Percentiles rank a stretch among this genome's conserved stretches.
These are phyloP conservation scores for Nanorana parkeri DNA, from an alignment of 2,113 vertebrate genomes.

Conservation along the genomic window DNA sequence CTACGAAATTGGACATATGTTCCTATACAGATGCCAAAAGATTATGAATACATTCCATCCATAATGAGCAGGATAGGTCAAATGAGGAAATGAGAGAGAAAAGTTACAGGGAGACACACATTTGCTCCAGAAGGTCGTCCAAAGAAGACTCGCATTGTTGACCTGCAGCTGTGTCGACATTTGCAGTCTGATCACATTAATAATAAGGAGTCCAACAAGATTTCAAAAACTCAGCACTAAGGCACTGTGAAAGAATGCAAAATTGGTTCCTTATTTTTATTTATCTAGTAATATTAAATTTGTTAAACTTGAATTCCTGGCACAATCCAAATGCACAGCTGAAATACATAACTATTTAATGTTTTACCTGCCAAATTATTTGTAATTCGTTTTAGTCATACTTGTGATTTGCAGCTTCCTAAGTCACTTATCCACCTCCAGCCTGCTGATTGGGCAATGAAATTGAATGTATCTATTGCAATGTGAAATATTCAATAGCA, in stretches of 20 bases:
- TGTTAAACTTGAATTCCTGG: no score
- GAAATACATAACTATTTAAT: no score
- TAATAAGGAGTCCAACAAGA: background rate
- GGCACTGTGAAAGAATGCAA: background rate
- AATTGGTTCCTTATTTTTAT: no score
- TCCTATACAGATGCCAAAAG: slow-evolving; percentile 26
- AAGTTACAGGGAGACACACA: background rate
- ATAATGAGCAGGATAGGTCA: slow-evolving; percentile 33
- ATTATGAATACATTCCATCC: slow-evolving; percentile 45
- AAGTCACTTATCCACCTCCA: no score
- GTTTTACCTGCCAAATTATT: no score
- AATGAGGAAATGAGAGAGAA: slow-evolving; percentile 39
- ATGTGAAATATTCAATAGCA: no score
- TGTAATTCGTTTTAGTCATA: no score
- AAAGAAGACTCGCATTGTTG: background rate
- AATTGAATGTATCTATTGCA: no score
- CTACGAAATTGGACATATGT: slow-evolving; percentile 23
- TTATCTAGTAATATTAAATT: no score
- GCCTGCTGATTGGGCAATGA: no score
- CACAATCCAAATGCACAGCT: no score
- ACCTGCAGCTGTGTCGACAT: slow-evolving; percentile 28
- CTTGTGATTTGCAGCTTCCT: no score
- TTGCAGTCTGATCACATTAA: background rate
- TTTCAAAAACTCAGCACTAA: background rate
- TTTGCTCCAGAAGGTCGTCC: slow-evolving; percentile 12